Percentiles rank a stretch among this genome's conserved stretches.
phyloP scores from a whole-genome alignment of 2,797 vertebrate genomes.

The Galagoides demidoff region DNA sequence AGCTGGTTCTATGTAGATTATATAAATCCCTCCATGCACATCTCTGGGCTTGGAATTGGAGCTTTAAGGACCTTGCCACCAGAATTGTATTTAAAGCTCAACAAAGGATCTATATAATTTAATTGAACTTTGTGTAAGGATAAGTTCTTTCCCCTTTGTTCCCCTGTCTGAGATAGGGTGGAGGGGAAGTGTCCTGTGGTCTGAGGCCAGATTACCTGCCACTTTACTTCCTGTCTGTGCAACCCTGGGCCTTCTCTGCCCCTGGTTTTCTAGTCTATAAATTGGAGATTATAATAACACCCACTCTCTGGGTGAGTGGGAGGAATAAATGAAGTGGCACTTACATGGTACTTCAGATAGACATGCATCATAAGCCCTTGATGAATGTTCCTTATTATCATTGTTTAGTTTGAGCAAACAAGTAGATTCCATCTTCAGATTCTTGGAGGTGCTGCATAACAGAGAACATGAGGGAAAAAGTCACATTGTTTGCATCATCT shows the following conservation, averaged over 20 bases:
- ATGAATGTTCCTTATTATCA: neutral
- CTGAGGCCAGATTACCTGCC: neutral
- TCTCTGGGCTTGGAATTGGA: neutral
- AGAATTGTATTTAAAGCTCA: neutral
- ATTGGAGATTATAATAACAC: neutral
- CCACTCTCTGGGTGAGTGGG: neutral
- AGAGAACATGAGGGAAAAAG: neutral
- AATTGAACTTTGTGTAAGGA: neutral
- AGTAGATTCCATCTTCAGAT: neutral
- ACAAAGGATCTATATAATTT: neutral
- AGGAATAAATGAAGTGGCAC: neutral
- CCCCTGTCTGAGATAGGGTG: no score
- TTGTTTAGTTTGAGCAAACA: neutral
- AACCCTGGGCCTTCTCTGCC: neutral
- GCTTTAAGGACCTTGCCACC: neutral
- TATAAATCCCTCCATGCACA: neutral
- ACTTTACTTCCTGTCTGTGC: neutral
- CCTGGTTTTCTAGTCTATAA: neutral
- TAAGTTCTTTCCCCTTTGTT: neutral
- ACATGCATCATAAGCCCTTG: neutral
- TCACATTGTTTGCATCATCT: neutral
- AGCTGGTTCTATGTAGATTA: neutral
- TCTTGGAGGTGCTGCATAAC: no score
- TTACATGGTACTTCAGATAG: neutral
- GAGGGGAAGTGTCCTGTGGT: neutral